Evolutionary conservation across 2,888 invertebrate species (phyloP), one percentile per base, ranked within the genome.

Genomic region (Eilema griseolum): DNA sequence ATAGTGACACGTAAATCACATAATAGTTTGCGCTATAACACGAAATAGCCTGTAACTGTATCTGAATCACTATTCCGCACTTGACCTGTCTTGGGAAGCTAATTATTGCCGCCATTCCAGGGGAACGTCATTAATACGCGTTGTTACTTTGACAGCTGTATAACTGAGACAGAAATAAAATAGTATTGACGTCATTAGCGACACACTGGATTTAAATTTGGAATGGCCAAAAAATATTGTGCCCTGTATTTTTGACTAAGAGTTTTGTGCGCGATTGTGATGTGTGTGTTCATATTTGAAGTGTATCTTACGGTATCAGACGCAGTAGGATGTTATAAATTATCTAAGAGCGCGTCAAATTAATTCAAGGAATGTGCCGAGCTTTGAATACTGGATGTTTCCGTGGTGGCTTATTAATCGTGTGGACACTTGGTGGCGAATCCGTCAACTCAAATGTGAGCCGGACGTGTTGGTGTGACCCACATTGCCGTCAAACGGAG

Each of bases 261-360:
- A 59, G 59, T 66, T 66, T 78, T 76, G 81, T 76, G n/a, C 78
- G 63, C 76, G 81, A 84, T 73, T 79, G 82, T 86, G 77, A 69
- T 68, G 61, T 77, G 75, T 70, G 69, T 12, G 79, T 74, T 72
- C 76, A 70, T 77, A 76, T 80, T 84, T 80, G 83, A 80, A 81
- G 85, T 85, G 86, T 87, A 89, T 89, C 83, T 76, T 75, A 71
- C 69, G 82, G 87, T 86, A 90, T 90, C 89, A 88, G 78, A 82
- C 84, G 83, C 86, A 77, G 92, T 92, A 93, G 95, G 95, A 95
- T 93, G 95, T 95, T 90, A 95, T 95, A 95, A 95, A 95, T 95
- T 95, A 95, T 91, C 92, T 89, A 91, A 92, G 92, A 90, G 91
- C 93, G 90, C 92, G 93, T 95, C 95, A 95, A 95, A 95, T 95